Conservation (phyloP, 2,888 invertebrate genomes). For the Nomada ferruginata region DNA sequence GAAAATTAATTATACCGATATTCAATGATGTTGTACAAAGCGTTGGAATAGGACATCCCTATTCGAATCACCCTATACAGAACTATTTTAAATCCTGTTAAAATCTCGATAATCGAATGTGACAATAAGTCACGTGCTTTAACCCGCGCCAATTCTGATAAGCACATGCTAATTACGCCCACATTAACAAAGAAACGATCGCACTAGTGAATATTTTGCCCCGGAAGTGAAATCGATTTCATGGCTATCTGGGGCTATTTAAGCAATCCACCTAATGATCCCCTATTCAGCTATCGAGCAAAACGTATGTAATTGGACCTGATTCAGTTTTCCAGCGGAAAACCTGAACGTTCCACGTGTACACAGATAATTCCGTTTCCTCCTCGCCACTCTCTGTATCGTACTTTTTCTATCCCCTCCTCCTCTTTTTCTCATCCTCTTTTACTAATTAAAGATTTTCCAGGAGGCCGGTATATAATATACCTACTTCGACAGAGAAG, state of each 20-base stretch:
- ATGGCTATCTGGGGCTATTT: conserved; percentile 10
- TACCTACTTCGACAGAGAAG: conserved; percentile 24
- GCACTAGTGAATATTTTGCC: conserved; percentile 17
- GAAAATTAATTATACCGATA: too few relatives aligned
- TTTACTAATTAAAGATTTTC: conserved; percentile 64
- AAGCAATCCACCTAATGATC: conserved; percentile 36
- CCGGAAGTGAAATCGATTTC: conserved; percentile 23
- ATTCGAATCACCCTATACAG: too few relatives aligned
- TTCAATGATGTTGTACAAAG: too few relatives aligned
- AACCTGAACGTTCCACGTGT: conserved; percentile 26
- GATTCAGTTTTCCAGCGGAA: conserved; percentile 28
- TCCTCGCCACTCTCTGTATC: not conserved
- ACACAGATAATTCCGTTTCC: conserved; percentile 23
- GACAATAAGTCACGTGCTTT: not conserved
- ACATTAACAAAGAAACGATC: not conserved
- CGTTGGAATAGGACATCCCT: too few relatives aligned
- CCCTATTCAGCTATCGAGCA: conserved; percentile 23
- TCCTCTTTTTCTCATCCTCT: conserved; percentile 34
- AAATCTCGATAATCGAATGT: not conserved
- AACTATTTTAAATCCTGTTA: not conserved
- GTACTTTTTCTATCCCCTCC: not conserved
- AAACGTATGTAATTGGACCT: conserved; percentile 48
- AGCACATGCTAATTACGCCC: conserved; percentile 10
- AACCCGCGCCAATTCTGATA: not conserved
- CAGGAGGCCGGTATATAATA: conserved; percentile 40